Percentiles rank a stretch among this genome's conserved stretches.
These are phyloP conservation scores for Engystomops pustulosus DNA, from an alignment of 2,113 vertebrate species.

Conservation along the genomic window DNA sequence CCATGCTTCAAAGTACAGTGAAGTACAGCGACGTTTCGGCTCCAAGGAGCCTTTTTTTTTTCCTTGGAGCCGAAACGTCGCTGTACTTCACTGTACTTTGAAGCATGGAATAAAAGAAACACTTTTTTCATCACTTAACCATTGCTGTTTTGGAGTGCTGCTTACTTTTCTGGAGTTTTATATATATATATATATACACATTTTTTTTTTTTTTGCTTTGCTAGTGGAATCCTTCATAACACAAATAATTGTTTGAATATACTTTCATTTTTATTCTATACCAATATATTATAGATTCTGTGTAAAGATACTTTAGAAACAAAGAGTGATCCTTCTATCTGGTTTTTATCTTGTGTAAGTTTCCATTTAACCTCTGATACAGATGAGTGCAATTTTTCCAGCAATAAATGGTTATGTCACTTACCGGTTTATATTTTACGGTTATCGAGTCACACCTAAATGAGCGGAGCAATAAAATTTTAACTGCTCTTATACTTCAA, in stretches of 20 bases:
- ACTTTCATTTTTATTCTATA: no score
- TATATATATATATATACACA: no score
- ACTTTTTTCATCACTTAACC: no score
- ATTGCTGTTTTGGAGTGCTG: no score
- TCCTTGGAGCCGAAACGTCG: no score
- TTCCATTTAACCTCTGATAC: slow-evolving; percentile 34
- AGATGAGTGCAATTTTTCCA: slow-evolving; percentile 25
- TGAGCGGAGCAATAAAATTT: slow-evolving; percentile 19
- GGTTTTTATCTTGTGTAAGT: neutral
- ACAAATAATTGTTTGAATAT: neutral
- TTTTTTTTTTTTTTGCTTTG: no score
- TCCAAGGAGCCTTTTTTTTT: no score
- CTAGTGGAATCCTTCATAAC: neutral
- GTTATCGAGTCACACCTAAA: slow-evolving; percentile 18
- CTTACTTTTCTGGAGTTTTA: no score
- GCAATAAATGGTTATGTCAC: slow-evolving; percentile 32
- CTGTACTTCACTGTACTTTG: no score
- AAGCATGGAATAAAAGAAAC: no score
- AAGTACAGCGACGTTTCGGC: no score
- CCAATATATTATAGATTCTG: neutral
- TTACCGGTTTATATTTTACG: slow-evolving; percentile 37
- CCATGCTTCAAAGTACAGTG: no score
- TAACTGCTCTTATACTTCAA: slow-evolving; percentile 30
- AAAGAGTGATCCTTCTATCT: neutral
- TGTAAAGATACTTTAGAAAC: neutral